Conservation (phyloP, 2,888 invertebrate genomes). For the Carpatolechia fugitivella region DNA sequence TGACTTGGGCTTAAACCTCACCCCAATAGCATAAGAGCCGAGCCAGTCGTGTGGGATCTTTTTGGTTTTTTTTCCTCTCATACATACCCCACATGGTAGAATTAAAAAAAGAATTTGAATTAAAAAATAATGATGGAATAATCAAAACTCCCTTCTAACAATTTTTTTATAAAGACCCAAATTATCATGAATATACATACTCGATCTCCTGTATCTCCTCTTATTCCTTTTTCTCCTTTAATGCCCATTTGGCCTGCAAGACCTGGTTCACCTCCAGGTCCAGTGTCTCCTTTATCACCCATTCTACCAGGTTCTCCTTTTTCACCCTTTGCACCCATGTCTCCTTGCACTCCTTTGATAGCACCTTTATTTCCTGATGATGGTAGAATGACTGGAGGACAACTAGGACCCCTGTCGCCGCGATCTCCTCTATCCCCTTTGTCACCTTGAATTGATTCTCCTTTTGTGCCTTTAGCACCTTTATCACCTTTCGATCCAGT, state of each 20-base stretch:
- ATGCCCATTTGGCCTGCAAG: constrained; percentile 80
- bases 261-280: constrained; percentile 85
- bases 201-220: constrained; percentile 88
- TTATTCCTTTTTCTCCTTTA: constrained; percentile 94
- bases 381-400: constrained; percentile 42
- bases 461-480: constrained; percentile 83
- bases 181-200: constrained; percentile 69
- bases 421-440: constrained; percentile 81
- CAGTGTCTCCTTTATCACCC: constrained; percentile 86
- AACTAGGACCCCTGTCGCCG: constrained; percentile 74
- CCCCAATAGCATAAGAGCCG: too few species aligned
- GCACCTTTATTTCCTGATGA: constrained; percentile 59
- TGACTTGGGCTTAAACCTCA: too few species aligned
- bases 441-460: constrained; percentile 71
- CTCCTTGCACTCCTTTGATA: constrained; percentile 64
- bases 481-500: constrained; percentile 84
- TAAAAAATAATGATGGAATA: too few species aligned
- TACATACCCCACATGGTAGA: too few species aligned
- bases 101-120: too few species aligned
- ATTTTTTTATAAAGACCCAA: too few species aligned
- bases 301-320: constrained; percentile 79
- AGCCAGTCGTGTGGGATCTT: too few species aligned
- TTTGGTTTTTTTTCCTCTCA: too few species aligned
- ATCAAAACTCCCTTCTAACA: too few species aligned
- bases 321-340: constrained; percentile 80